phyloP scores from a whole-genome alignment of 2,113 vertebrate species.

The Genyomyrus donnyi region DNA sequence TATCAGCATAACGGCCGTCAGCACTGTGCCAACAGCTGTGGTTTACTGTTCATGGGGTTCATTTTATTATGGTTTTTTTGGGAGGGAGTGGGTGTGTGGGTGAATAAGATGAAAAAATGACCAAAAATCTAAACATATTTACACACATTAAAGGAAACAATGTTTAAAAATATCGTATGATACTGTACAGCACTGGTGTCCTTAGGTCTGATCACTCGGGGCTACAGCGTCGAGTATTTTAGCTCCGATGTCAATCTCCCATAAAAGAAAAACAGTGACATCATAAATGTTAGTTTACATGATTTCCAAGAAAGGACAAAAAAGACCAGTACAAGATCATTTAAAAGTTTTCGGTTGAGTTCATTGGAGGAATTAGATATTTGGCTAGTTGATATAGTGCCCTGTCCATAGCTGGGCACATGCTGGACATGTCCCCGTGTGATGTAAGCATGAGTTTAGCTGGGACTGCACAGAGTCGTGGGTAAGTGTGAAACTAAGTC shows the following conservation, averaged over 20 bases:
- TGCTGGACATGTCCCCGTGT: neutral
- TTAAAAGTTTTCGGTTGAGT: neutral
- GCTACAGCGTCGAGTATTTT: too few relatives aligned
- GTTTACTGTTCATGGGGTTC: neutral
- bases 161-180: neutral
- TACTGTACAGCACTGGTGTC: neutral
- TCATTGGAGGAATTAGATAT: neutral
- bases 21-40: neutral
- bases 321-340: neutral
- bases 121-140: neutral
- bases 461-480: neutral
- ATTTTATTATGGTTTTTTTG: neutral
- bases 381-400: neutral
- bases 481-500: conserved; percentile 23
- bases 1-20: neutral
- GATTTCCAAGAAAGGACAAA: neutral
- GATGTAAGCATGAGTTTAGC: neutral
- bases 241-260: too few relatives aligned
- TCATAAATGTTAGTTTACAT: neutral
- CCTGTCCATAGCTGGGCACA: neutral
- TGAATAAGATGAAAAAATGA: neutral
- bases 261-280: neutral
- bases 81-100: neutral
- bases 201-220: too few relatives aligned
- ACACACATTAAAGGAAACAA: neutral